phyloP scores from a whole-genome alignment of 1,140 invertebrate genomes.

The Monochamus saltuarius region DNA sequence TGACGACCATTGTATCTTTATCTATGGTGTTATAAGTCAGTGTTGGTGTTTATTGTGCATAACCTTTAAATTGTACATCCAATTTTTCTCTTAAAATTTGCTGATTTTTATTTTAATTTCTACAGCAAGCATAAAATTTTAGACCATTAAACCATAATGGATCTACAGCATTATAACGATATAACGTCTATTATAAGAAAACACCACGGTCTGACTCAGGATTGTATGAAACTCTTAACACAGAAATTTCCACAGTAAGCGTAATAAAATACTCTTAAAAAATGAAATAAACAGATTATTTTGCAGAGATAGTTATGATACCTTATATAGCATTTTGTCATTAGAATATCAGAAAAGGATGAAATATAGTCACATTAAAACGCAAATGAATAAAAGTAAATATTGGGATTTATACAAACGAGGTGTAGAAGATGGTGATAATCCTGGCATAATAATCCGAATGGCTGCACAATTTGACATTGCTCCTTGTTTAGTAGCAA shows the following conservation, averaged over 20 bases:
- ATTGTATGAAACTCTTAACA: constrained; percentile 51
- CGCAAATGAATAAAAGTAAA: constrained; percentile 35
- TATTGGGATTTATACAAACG: constrained; percentile 44
- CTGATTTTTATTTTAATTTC: too few relatives aligned
- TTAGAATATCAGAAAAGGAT: constrained; percentile 51
- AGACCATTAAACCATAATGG: constrained; percentile 32
- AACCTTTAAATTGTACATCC: too few relatives aligned
- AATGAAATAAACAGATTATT: constrained; percentile 31
- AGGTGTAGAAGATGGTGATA: constrained; percentile 41
- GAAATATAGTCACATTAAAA: constrained; percentile 50
- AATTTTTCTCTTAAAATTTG: too few relatives aligned
- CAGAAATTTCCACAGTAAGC: constrained; percentile 48
- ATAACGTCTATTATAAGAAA: constrained; percentile 42
- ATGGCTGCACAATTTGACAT: constrained; percentile 59
- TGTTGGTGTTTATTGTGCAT: too few relatives aligned
- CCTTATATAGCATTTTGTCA: constrained; percentile 59
- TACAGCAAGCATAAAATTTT: background rate
- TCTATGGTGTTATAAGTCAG: too few relatives aligned
- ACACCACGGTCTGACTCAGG: constrained; percentile 45
- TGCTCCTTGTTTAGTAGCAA: constrained; percentile 65
- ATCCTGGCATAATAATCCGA: constrained; percentile 59
- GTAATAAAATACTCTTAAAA: constrained; percentile 15
- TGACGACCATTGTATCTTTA: too few relatives aligned
- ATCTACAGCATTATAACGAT: constrained; percentile 37
- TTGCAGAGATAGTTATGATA: constrained; percentile 51